Percentiles rank a stretch among this genome's conserved stretches.
Conservation (phyloP, 2,797 vertebrate genomes). For the Staurois parvus region DNA sequence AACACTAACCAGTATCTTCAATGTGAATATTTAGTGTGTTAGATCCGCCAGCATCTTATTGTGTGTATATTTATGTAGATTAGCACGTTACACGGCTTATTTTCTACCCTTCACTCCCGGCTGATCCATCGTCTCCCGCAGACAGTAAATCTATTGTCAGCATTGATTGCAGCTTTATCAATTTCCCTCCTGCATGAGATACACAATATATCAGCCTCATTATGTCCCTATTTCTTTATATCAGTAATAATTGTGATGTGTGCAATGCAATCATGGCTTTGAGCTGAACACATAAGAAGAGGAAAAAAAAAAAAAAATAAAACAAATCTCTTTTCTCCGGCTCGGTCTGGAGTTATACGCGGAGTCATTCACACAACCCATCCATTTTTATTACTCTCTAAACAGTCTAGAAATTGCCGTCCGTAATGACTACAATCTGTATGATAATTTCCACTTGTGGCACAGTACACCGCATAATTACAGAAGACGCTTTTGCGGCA, state of each 20-base stretch:
- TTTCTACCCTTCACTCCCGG: background rate
- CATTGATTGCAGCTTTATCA: constrained; percentile 12
- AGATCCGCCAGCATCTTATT: no score
- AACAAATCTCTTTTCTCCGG: no score
- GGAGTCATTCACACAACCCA: background rate
- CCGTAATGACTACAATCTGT: constrained; percentile 18
- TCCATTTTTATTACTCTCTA: constrained; percentile 6
- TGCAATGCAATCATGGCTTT: constrained; percentile 36
- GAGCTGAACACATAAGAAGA: constrained; percentile 31
- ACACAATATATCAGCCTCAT: constrained; percentile 39
- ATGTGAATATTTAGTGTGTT: no score
- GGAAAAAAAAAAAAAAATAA: background rate
- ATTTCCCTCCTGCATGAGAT: background rate
- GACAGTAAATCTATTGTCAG: constrained; percentile 12
- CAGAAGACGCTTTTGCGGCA: background rate
- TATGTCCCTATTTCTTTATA: constrained; percentile 50
- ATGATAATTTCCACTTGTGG: constrained; percentile 25
- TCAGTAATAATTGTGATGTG: constrained; percentile 51
- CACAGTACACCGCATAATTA: background rate
- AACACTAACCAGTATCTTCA: no score
- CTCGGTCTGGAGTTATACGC: background rate
- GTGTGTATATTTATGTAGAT: background rate
- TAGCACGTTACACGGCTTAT: background rate
- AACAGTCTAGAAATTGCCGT: constrained; percentile 13
- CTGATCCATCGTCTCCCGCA: background rate